Evolutionary conservation across 2,113 vertebrate genomes (phyloP).

Genomic region (Petrocephalus zakoni): DNA sequence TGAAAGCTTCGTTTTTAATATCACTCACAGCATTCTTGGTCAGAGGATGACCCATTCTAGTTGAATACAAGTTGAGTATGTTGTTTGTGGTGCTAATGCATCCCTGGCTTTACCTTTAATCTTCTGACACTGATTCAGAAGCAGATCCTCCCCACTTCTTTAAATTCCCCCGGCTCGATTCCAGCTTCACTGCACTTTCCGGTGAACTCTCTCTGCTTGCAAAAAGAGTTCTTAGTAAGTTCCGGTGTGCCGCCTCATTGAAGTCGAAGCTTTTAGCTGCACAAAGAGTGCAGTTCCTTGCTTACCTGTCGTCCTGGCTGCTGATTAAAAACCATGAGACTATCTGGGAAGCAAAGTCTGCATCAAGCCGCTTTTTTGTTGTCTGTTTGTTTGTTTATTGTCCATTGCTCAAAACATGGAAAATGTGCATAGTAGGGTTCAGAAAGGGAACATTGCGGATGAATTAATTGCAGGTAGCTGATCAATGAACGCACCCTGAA

Average conservation of each 20-base stretch:
- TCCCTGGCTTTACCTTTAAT: background rate
- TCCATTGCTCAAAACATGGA: background rate
- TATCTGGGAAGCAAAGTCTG: background rate
- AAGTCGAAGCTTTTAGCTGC: background rate
- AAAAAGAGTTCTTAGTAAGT: background rate
- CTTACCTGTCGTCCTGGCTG: background rate
- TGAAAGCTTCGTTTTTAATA: background rate
- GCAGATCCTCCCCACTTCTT: background rate
- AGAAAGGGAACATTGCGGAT: background rate
- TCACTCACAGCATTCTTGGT: background rate
- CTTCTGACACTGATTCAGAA: background rate
- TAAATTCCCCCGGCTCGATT: background rate
- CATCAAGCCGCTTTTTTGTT: background rate
- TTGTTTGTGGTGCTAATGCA: slow-evolving; percentile 6
- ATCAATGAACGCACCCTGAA: background rate
- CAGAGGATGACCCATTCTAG: background rate
- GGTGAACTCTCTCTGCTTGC: background rate
- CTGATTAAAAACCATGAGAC: background rate
- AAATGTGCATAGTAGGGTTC: background rate
- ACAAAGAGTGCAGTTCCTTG: background rate
- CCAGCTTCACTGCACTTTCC: background rate
- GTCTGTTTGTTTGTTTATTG: background rate
- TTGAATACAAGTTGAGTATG: background rate
- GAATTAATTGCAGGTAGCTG: background rate
- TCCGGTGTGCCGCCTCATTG: background rate